A percentile compares a stretch with the other conserved stretches of the same genome.
These are phyloP conservation scores for Harpalus rubripes DNA, from an alignment of 2,888 invertebrate species.

Conservation along the genomic window DNA sequence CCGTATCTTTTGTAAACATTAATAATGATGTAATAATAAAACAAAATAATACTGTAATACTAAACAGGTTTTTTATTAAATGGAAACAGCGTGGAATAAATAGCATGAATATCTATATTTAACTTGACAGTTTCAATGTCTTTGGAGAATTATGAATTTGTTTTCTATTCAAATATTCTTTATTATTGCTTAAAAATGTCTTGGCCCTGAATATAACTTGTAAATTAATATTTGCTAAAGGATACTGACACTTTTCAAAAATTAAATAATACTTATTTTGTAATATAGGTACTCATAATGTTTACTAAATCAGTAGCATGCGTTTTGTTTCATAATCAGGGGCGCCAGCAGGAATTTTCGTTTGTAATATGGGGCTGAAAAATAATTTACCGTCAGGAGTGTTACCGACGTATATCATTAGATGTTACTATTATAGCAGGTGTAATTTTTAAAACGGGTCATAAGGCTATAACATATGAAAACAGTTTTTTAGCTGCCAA, in stretches of 20 bases:
- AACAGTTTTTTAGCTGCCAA: too few relatives aligned
- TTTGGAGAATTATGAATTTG: conserved; percentile 21
- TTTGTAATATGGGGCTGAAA: too few relatives aligned
- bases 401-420: too few relatives aligned
- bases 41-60: too few relatives aligned
- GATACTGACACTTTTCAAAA: not conserved
- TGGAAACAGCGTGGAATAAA: not conserved
- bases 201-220: not conserved
- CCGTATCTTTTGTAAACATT: too few relatives aligned
- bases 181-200: not conserved
- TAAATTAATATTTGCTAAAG: not conserved
- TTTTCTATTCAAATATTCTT: conserved; percentile 10
- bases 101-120: not conserved
- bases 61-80: not conserved
- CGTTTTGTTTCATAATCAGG: not conserved
- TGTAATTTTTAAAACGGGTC: too few relatives aligned
- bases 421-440: too few relatives aligned
- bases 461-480: too few relatives aligned
- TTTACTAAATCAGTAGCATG: not conserved
- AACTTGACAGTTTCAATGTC: conserved; percentile 10
- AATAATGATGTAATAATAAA: too few relatives aligned
- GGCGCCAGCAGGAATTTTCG: not conserved
- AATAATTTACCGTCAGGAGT: too few relatives aligned
- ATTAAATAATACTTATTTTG: not conserved
- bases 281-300: not conserved